phyloP scores from a whole-genome alignment of 2,797 vertebrate genomes.

The Phaenicophaeus curvirostris region DNA sequence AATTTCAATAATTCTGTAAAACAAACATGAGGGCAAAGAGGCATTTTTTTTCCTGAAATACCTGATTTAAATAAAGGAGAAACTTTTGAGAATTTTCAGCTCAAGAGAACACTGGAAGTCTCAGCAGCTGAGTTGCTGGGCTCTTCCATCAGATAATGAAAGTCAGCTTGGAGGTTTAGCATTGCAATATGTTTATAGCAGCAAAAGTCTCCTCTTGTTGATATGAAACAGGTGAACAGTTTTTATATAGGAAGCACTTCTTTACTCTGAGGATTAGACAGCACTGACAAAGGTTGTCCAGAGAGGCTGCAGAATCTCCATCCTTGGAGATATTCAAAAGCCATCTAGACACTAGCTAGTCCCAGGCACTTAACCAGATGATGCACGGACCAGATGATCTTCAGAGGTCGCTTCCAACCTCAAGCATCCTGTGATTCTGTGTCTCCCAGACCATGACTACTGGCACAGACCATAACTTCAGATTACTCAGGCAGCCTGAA shows the following conservation, averaged over 20 bases:
- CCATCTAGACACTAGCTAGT: neutral
- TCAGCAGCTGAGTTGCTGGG: neutral
- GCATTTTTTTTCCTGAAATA: neutral
- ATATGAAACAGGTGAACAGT: neutral
- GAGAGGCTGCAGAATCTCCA: neutral
- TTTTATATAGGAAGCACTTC: neutral
- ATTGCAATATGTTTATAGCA: neutral
- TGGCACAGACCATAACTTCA: neutral
- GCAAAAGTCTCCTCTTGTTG: neutral
- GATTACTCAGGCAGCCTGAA: neutral
- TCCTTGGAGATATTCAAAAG: neutral
- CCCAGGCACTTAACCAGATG: no score
- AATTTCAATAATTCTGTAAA: neutral
- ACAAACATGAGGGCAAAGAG: rapidly evolving
- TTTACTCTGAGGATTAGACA: neutral
- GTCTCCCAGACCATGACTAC: neutral
- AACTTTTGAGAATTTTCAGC: neutral
- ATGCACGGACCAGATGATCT: neutral
- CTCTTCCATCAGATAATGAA: neutral
- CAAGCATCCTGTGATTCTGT: neutral
- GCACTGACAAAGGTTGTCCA: neutral
- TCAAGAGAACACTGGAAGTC: neutral
- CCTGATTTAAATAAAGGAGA: neutral
- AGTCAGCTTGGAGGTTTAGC: neutral
- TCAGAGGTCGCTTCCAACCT: neutral